These are phyloP conservation scores for Brachyopa scutellaris DNA, from an alignment of 2,888 invertebrate species.

Conservation along the genomic window DNA sequence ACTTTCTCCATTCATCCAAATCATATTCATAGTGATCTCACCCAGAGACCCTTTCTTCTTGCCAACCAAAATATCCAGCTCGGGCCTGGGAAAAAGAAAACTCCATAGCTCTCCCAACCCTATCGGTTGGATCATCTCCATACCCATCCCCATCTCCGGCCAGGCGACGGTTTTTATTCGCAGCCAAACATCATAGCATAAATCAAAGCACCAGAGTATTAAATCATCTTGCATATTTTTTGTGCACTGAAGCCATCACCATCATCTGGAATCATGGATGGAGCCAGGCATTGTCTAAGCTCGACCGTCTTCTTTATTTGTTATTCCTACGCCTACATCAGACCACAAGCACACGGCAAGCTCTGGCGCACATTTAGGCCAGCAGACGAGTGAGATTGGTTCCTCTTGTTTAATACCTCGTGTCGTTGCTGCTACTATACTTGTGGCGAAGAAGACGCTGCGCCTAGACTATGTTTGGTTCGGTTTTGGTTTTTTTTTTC, in stretches of 20 bases:
- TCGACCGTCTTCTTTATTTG: constrained; percentile 31
- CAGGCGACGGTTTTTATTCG: constrained; percentile 55
- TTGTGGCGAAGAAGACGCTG: constrained; percentile 42
- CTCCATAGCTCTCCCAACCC: constrained; percentile 11
- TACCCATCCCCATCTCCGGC: constrained; percentile 35
- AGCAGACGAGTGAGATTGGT: constrained; percentile 57
- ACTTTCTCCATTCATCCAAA: constrained; percentile 22
- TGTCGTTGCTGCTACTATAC: constrained; percentile 46
- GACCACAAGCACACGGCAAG: constrained; percentile 40
- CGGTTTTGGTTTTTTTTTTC: background rate
- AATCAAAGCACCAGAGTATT: constrained; percentile 66
- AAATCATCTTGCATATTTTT: constrained; percentile 71
- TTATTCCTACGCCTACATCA: constrained; percentile 58
- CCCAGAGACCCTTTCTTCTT: constrained; percentile 4
- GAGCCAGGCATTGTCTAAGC: constrained; percentile 64
- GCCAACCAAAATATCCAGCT: background rate
- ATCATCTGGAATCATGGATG: constrained; percentile 54
- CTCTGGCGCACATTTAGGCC: constrained; percentile 71
- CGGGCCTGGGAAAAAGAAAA: constrained; percentile 42
- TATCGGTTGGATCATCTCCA: constrained; percentile 32
- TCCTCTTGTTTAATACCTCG: constrained; percentile 55
- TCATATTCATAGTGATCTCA: constrained; percentile 9
- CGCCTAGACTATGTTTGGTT: constrained; percentile 41
- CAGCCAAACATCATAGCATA: constrained; percentile 66
- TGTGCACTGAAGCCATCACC: constrained; percentile 69